phyloP scores from a whole-genome alignment of 2,113 vertebrate genomes.

The Callithrix jacchus region DNA sequence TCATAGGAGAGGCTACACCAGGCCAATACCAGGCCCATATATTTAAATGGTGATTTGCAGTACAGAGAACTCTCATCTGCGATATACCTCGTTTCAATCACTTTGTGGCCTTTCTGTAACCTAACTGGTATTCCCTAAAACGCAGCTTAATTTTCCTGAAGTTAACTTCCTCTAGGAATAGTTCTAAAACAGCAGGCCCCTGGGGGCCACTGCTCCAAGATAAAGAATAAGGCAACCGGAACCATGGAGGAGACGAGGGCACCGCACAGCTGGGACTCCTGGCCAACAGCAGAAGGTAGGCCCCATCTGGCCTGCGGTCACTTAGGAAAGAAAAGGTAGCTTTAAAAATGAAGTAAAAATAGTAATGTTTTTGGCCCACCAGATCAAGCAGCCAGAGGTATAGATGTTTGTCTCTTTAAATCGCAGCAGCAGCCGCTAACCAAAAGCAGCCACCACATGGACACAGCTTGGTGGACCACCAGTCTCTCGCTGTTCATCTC shows the following conservation, averaged over 20 bases:
- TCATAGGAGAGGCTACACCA: background rate
- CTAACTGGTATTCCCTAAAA: background rate
- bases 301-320: background rate
- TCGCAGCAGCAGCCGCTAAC: background rate
- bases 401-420: background rate
- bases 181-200: background rate
- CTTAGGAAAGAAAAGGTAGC: background rate
- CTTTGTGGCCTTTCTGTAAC: background rate
- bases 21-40: background rate
- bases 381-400: background rate
- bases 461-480: background rate
- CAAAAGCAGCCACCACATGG: background rate
- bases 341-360: background rate
- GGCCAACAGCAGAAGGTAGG: background rate
- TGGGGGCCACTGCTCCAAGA: background rate
- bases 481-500: background rate
- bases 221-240: background rate
- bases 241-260: background rate
- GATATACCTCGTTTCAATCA: background rate
- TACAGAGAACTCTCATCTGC: background rate
- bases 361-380: background rate
- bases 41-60: background rate
- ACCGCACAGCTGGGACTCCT: background rate
- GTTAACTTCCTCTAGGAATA: background rate
- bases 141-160: background rate